Percentiles rank a stretch among this genome's conserved stretches.
Evolutionary conservation across 2,888 invertebrate species (phyloP).

Genomic region (Cryptus viduatorius): DNA sequence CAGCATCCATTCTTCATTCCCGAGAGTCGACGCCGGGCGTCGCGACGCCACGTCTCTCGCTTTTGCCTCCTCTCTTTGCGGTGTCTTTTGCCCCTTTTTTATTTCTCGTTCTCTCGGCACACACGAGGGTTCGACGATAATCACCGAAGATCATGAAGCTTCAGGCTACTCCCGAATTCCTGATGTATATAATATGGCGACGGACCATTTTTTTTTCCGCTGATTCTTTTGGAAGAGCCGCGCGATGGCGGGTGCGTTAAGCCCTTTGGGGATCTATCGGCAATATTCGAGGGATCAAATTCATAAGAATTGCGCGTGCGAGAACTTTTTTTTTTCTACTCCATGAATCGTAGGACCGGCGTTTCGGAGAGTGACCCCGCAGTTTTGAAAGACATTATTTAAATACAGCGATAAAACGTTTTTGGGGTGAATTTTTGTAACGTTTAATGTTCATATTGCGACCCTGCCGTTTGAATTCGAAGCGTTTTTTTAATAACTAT

Average conservation of each 20-base stretch:
- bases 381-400: conserved; percentile 39
- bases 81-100: conserved; percentile 22
- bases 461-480: conserved; percentile 21
- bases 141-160: conserved; percentile 69
- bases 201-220: conserved; percentile 57
- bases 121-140: conserved; percentile 51
- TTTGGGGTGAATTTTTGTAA: background rate
- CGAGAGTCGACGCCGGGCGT: conserved; percentile 72
- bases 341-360: conserved; percentile 13
- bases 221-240: conserved; percentile 9
- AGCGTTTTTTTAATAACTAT: conserved; percentile 15
- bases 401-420: conserved; percentile 40
- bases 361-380: conserved; percentile 24
- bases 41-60: conserved; percentile 65
- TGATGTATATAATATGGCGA: conserved; percentile 60
- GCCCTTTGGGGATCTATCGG: conserved; percentile 48
- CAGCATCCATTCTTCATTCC: conserved; percentile 83
- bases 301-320: conserved; percentile 35
- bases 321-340: conserved; percentile 45
- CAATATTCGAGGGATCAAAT: conserved; percentile 40
- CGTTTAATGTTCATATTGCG: background rate
- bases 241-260: conserved; percentile 20
- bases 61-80: conserved; percentile 62
- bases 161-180: conserved; percentile 63
- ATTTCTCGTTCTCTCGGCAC: conserved; percentile 55